Evolutionary conservation across 2,797 vertebrate genomes (phyloP).

Genomic region (Neomorphus geoffroyi): DNA sequence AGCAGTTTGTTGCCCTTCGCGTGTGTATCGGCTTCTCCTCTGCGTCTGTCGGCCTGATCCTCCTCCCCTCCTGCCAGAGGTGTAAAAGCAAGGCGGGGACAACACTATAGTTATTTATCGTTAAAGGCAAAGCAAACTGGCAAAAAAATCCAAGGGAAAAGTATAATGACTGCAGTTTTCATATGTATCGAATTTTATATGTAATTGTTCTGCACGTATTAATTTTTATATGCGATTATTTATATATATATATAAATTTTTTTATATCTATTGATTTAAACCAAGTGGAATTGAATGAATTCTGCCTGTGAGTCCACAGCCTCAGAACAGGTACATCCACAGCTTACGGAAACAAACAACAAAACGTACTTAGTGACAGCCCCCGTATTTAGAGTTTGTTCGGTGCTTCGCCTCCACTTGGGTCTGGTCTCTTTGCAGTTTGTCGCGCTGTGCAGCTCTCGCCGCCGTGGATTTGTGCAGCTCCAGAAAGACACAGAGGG

Average conservation of each 20-base stretch:
- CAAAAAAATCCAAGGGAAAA: neutral
- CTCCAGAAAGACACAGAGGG: rapidly evolving
- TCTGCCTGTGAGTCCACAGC: neutral
- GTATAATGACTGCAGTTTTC: neutral
- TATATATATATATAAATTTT: no score
- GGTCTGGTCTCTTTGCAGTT: neutral
- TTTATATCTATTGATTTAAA: neutral
- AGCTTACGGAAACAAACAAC: neutral
- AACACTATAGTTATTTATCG: neutral
- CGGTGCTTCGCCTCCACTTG: neutral
- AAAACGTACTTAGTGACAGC: rapidly evolving
- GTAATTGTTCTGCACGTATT: no score
- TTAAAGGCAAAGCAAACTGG: neutral
- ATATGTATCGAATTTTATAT: no score
- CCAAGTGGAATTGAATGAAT: neutral
- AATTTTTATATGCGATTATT: no score
- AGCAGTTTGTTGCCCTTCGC: neutral
- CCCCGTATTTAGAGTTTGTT: rapidly evolving
- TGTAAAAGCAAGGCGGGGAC: neutral
- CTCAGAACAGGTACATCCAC: no score
- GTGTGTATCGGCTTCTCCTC: neutral
- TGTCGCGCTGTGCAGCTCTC: rapidly evolving
- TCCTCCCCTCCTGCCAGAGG: neutral
- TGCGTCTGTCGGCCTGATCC: rapidly evolving
- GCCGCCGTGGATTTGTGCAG: rapidly evolving